Evolutionary conservation across 2,797 vertebrate species (phyloP).

Genomic region (Pangasius djambal): DNA sequence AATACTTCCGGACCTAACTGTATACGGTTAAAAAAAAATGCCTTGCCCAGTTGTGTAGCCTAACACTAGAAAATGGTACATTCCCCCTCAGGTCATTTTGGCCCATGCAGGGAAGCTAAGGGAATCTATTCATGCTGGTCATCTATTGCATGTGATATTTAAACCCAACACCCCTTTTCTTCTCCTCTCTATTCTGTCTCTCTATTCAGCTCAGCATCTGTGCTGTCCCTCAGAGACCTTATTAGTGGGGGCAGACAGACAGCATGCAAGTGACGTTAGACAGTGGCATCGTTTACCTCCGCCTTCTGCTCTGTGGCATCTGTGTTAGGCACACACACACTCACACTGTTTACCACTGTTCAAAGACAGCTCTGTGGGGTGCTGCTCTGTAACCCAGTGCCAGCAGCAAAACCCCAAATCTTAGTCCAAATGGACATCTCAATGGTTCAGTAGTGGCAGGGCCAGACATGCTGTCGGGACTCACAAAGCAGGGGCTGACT

Average conservation of each 20-base stretch:
- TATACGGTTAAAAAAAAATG: neutral
- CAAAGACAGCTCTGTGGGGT: constrained; percentile 58
- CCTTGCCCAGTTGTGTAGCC: neutral
- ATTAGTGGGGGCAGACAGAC: constrained; percentile 61
- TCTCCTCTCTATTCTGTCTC: constrained; percentile 42
- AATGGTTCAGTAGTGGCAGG: constrained; percentile 58
- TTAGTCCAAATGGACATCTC: constrained; percentile 54
- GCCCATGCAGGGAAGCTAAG: constrained; percentile 58
- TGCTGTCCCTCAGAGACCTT: constrained; percentile 59
- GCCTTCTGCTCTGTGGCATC: constrained; percentile 66
- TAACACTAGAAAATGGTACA: constrained; percentile 1
- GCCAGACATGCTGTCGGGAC: constrained; percentile 43
- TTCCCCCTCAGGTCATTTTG: constrained; percentile 47
- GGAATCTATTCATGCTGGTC: constrained; percentile 61
- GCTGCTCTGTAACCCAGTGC: constrained; percentile 52
- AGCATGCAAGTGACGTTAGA: constrained; percentile 56
- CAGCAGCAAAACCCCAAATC: constrained; percentile 58
- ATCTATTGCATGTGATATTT: constrained; percentile 64
- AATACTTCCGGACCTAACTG: too few relatives aligned
- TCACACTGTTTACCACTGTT: constrained; percentile 59
- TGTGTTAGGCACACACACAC: constrained; percentile 66
- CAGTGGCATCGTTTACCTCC: constrained; percentile 54
- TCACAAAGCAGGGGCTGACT: constrained; percentile 64
- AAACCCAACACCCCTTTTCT: constrained; percentile 59
- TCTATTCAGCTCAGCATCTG: constrained; percentile 52